Conservation (phyloP, 2,888 invertebrate genomes). For the Metalampra italica region DNA sequence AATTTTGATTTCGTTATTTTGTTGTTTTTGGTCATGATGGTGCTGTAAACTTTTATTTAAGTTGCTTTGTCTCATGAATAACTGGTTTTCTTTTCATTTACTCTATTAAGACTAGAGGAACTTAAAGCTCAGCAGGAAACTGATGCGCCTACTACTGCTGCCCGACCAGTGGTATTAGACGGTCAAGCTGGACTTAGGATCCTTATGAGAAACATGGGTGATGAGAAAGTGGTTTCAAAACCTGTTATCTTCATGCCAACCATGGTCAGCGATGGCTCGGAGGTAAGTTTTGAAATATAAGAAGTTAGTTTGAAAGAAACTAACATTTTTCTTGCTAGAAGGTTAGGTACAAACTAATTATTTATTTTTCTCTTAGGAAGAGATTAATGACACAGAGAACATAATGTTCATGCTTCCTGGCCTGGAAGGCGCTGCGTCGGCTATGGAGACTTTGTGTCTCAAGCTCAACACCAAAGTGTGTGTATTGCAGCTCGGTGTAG, state of each 20-base stretch:
- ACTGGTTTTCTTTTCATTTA: background rate
- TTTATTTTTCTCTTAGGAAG: slow-evolving; percentile 38
- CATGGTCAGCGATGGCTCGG: slow-evolving; percentile 65
- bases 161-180: slow-evolving; percentile 31
- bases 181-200: slow-evolving; percentile 72
- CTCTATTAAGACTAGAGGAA: slow-evolving; percentile 60
- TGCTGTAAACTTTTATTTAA: too few species aligned
- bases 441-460: slow-evolving; percentile 69
- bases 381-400: slow-evolving; percentile 61
- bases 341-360: too few species aligned
- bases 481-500: slow-evolving; percentile 74
- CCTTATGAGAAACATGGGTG: slow-evolving; percentile 80
- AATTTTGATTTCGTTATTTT: too few species aligned
- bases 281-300: slow-evolving; percentile 42
- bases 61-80: too few species aligned
- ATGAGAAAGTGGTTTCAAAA: slow-evolving; percentile 74
- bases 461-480: slow-evolving; percentile 71
- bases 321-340: too few species aligned
- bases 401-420: slow-evolving; percentile 82
- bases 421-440: slow-evolving; percentile 81
- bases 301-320: too few species aligned
- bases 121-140: slow-evolving; percentile 71
- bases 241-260: slow-evolving; percentile 76
- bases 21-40: too few species aligned
- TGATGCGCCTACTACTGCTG: slow-evolving; percentile 52